Conservation (phyloP, 2,888 invertebrate species). For the Thysanoteuthis rhombus region DNA sequence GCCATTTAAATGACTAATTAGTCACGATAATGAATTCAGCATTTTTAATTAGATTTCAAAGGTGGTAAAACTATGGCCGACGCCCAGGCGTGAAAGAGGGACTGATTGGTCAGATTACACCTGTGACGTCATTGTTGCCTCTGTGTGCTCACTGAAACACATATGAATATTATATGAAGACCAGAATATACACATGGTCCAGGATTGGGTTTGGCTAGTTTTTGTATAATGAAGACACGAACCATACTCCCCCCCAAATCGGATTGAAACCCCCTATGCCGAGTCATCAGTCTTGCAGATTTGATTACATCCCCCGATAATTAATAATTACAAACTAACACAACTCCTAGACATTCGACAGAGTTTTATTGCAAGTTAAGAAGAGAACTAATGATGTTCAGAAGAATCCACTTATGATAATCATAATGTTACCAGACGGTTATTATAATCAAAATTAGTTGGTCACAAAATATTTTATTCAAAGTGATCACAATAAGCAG, state of each 20-base stretch:
- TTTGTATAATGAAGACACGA: background rate
- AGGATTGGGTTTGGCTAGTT: background rate
- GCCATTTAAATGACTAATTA: constrained; percentile 12
- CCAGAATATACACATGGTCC: background rate
- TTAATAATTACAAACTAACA: background rate
- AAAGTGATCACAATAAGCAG: too few relatives aligned
- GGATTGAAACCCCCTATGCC: background rate
- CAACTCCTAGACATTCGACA: background rate
- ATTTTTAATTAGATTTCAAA: constrained; percentile 12
- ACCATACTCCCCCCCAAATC: background rate
- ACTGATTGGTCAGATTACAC: background rate
- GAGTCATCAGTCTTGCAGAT: background rate
- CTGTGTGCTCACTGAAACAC: background rate
- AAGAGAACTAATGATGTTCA: too few relatives aligned
- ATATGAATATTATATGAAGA: constrained; percentile 12
- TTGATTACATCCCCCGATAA: background rate
- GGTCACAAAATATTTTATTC: too few relatives aligned
- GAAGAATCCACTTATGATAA: too few relatives aligned
- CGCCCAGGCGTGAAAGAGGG: background rate
- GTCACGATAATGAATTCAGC: background rate
- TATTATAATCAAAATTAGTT: too few relatives aligned
- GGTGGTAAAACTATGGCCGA: background rate
- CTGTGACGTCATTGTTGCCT: background rate
- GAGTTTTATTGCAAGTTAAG: too few relatives aligned
- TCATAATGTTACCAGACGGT: too few relatives aligned